A percentile compares a stretch with the other conserved stretches of the same genome.
Evolutionary conservation across 2,888 invertebrate species (phyloP).

Genomic region (Alcis repandata): DNA sequence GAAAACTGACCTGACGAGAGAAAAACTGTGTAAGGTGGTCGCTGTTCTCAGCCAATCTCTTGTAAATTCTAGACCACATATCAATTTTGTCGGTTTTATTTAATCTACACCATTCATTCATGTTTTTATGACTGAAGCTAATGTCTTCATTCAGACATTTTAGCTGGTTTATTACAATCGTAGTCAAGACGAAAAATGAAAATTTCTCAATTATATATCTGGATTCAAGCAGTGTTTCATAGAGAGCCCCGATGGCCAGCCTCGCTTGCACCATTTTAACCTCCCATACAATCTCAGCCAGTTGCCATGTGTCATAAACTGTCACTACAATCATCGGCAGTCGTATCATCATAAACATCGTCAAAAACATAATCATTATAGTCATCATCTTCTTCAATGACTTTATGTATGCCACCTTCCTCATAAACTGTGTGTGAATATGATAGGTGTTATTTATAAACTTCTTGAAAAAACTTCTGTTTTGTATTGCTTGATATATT

Average conservation of each 20-base stretch:
- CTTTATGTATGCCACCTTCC: neutral
- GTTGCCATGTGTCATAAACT: neutral
- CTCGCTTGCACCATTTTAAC: neutral
- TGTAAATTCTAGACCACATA: conserved; percentile 4
- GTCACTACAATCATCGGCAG: neutral
- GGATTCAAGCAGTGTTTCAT: neutral
- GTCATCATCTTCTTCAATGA: neutral
- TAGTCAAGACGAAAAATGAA: neutral
- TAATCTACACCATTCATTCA: neutral
- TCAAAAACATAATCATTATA: neutral
- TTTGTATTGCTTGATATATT: conserved; percentile 1
- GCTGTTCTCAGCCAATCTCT: neutral
- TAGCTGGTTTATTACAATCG: conserved; percentile 9
- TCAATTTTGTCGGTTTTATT: neutral
- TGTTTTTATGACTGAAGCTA: neutral
- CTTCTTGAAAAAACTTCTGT: conserved; percentile 1
- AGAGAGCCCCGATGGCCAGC: neutral
- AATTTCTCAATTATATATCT: conserved; percentile 8
- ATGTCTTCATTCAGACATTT: conserved; percentile 11
- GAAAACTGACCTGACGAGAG: conserved; percentile 17
- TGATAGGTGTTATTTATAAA: neutral
- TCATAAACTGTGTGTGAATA: neutral
- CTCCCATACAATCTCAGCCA: neutral
- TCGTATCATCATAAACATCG: neutral
- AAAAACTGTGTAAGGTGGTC: conserved; percentile 3